Evolutionary conservation across 1,140 invertebrate species (phyloP).

Genomic region (Copidosoma floridanum): DNA sequence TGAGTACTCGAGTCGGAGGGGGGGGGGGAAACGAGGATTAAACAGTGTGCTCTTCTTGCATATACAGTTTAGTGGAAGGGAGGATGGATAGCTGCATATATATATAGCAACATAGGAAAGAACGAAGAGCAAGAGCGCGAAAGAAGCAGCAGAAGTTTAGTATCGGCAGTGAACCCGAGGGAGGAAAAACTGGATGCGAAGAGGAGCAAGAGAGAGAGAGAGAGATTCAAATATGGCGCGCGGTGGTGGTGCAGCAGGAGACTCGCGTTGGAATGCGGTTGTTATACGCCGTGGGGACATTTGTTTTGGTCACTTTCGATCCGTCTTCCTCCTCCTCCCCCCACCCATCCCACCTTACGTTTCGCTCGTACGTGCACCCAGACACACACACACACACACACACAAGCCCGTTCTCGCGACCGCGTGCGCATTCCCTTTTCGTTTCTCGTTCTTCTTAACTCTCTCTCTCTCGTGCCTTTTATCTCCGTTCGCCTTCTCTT

Average conservation of each 20-base stretch:
- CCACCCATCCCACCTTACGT: too few relatives aligned
- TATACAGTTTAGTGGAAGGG: too few relatives aligned
- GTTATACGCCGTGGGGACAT: slow-evolving; percentile 36
- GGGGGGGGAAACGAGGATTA: too few relatives aligned
- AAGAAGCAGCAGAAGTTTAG: too few relatives aligned
- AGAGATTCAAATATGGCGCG: slow-evolving; percentile 39
- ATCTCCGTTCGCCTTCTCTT: not conserved
- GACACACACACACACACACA: too few relatives aligned
- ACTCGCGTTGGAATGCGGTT: slow-evolving; percentile 37
- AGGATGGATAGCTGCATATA: too few relatives aligned
- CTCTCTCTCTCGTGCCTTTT: not conserved
- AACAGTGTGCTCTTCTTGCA: too few relatives aligned
- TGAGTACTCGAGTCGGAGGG: too few relatives aligned
- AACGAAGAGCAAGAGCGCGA: not conserved
- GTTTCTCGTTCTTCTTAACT: not conserved
- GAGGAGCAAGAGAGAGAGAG: slow-evolving; percentile 22
- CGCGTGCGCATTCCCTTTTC: not conserved
- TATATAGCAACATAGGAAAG: too few relatives aligned
- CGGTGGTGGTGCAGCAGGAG: too few relatives aligned
- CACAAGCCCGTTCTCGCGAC: too few relatives aligned
- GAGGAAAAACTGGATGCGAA: slow-evolving; percentile 1
- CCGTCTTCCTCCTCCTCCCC: not conserved
- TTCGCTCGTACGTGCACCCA: not conserved
- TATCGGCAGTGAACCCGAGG: slow-evolving; percentile 7
- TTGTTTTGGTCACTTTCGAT: slow-evolving; percentile 34